phyloP scores from a whole-genome alignment of 1,140 invertebrate species.

The Trichoplusia ni region DNA sequence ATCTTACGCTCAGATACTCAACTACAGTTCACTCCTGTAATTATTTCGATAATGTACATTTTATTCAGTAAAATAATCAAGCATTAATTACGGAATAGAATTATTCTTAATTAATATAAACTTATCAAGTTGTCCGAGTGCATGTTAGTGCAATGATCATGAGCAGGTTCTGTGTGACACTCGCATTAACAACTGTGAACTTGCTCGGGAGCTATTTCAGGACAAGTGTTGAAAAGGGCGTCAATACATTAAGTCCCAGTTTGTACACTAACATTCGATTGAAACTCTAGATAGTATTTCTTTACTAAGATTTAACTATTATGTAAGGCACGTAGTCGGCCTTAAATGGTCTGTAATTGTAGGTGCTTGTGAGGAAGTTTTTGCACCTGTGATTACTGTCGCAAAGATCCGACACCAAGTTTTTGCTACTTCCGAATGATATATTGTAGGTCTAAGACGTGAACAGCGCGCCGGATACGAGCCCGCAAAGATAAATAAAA shows the following conservation, averaged over 20 bases:
- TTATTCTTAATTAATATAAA: not conserved
- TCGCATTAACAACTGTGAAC: constrained; percentile 22
- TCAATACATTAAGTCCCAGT: constrained; percentile 27
- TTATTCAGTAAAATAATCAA: constrained; percentile 2
- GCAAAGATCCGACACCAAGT: constrained; percentile 62
- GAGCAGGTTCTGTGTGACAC: constrained; percentile 6
- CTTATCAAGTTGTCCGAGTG: not conserved
- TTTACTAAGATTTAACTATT: constrained; percentile 57
- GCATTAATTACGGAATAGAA: not conserved
- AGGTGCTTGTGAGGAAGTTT: constrained; percentile 65
- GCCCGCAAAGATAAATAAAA: constrained; percentile 11
- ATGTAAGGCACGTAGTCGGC: constrained; percentile 65
- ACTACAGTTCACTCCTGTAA: not conserved
- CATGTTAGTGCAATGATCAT: constrained; percentile 17
- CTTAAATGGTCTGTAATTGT: constrained; percentile 77
- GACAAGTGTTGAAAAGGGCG: constrained; percentile 24
- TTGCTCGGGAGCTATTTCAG: constrained; percentile 21
- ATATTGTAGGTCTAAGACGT: constrained; percentile 51
- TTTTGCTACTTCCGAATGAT: constrained; percentile 71
- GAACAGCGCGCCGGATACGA: constrained; percentile 4
- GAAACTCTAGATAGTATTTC: constrained; percentile 31
- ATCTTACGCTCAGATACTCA: not conserved
- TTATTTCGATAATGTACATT: too few species aligned
- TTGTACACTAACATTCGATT: constrained; percentile 27
- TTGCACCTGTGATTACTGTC: constrained; percentile 71